Base-by-base conservation (phyloP, 2,797 vertebrate genomes). In the Sciurus vulgaris region DNA sequence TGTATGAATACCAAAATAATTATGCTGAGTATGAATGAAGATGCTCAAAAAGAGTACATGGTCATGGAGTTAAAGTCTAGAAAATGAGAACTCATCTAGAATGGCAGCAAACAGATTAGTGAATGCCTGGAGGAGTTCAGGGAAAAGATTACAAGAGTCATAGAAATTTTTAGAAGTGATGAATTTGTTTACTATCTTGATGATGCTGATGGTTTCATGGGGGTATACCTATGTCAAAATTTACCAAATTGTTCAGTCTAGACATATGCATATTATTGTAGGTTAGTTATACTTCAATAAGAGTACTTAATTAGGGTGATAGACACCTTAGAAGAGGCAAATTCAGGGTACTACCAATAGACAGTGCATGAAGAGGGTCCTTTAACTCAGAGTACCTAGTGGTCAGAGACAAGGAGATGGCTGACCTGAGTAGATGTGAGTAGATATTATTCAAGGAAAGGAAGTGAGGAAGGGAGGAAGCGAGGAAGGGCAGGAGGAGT, bases 101-200 rank as follows among this genome's bases (percentile, higher is more conserved):
- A 17, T 30, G 63, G 85, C 47, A 74, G 41, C 69, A 92, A 59
- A 56, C 67, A 72, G 35, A 47, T n/a, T 47, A 81, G 0, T n/a
- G 70, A 26, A 61, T 90, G 13, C 20, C 17, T 65, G 18, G 47
- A 28, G 47, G 18, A 67, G 1, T 1, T n/a, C 30, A 54, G 65
- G 51, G 44, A 26, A 84, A 17, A 26, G 63, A 51, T 61, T 67
- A 81, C 0, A 94, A 49, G 49, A 78, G 30, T 74, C 44, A 67
- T 1, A 73, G 51, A 81, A 84, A 82, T 26, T 91, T 69, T 44
- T 56, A 82, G 15, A 14, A n/a, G 12, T 61, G 72, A 41, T n/a
- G 20, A 15, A 49, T 86, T 77, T 79, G 11, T 79, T 70, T 85
- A 38, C 81, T 87, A 9, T 84, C 82, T 92, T 90, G 76, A 81